These are phyloP conservation scores for Nomia melanderi DNA, from an alignment of 1,140 invertebrate species.

Conservation along the genomic window DNA sequence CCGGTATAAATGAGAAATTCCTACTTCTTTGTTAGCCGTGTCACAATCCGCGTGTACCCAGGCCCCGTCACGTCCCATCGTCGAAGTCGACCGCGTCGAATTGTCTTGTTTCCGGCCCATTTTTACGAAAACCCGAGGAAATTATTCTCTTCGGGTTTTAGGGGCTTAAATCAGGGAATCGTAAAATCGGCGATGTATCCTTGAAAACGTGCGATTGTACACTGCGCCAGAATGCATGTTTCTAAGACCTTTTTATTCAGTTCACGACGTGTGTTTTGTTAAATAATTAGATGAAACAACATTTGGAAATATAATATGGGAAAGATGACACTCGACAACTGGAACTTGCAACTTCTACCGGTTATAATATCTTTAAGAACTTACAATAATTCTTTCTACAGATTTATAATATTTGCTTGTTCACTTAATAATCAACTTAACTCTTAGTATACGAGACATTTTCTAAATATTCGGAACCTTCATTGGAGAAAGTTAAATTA, in stretches of 20 bases:
- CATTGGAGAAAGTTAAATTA: no score
- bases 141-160: neutral
- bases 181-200: neutral
- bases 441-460: no score
- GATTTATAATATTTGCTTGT: no score
- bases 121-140: slow-evolving; percentile 6
- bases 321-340: no score
- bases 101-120: neutral
- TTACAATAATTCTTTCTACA: no score
- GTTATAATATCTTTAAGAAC: no score
- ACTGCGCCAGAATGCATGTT: slow-evolving; percentile 5
- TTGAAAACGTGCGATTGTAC: neutral
- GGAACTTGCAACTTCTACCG: no score
- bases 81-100: neutral
- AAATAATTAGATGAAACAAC: neutral
- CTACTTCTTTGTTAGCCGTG: neutral
- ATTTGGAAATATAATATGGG: no score
- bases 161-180: neutral
- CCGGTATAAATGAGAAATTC: neutral
- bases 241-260: neutral
- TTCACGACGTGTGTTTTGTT: neutral
- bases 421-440: no score
- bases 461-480: no score
- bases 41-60: neutral
- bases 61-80: neutral